Evolutionary conservation across 2,888 invertebrate species (phyloP), one percentile per base, ranked within the genome.

Genomic region (Platycnemis pennipes): DNA sequence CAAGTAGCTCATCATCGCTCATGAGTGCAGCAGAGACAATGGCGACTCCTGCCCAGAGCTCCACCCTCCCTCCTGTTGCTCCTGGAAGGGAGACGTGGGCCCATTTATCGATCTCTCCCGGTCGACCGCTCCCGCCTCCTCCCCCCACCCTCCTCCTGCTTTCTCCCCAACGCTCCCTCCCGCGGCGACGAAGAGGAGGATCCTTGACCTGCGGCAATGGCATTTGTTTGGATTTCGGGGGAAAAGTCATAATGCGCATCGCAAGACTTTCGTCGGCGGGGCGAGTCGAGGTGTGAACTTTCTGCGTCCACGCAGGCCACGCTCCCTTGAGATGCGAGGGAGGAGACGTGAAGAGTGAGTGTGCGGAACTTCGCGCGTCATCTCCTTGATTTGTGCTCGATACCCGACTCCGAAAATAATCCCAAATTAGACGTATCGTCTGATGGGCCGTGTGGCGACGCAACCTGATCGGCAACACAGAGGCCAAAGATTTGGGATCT

Each of bases 151-250:
- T 0, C 4, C 1, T 16, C 77, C 13, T 2, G 13, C 11, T 77
- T 13, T 13, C 37, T 37, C 77, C 37, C 31, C 77, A 26, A 31
- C 37, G 2, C 77, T 37, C 77, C 63, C 63, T 8, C 63, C 63
- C 63, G 22, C 63, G 26, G 63, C 63, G 56, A 13, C 49, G 49
- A 13, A 49, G 19, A 19, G 63, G 26, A 87, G 87, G 45, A 87
- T 87, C 87, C 87, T 45, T 87, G 87, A 87, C 87, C 87, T 87
- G 87, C 87, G 87, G 45, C 87, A 87, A 87, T 87, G 45, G n/a
- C 87, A 87, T 87, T 87, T 46, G 87, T 87, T 87, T n/a, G 87
- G 45, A 87, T 22, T 87, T 87, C n/a, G 44, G 26, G 87, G 87
- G 87, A n/a, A 86, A 77, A 26, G 8, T 22, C 26, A 37, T 77